Conservation (phyloP, 2,113 vertebrate genomes). For the Gymnobelideus leadbeateri region DNA sequence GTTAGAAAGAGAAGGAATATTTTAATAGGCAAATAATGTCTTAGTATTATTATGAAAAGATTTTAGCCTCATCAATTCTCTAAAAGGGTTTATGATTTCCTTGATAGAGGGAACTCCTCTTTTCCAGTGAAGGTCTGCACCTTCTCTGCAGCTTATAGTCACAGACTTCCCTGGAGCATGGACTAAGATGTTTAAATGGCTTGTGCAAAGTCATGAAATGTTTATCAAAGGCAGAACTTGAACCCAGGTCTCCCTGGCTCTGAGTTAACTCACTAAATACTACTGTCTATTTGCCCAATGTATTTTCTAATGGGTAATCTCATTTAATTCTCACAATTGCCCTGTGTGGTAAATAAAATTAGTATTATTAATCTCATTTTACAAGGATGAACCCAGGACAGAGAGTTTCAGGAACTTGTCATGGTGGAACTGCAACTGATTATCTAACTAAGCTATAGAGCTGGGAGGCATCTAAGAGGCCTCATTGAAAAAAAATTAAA, state of each 20-base stretch:
- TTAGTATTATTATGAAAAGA: background rate
- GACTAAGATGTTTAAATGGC: background rate
- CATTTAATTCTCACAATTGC: background rate
- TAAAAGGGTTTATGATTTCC: background rate
- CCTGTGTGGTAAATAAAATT: background rate
- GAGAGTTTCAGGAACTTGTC: background rate
- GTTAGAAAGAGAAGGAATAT: background rate
- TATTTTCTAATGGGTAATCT: background rate
- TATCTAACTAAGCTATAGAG: background rate
- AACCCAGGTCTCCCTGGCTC: background rate
- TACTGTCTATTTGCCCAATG: constrained; percentile 3
- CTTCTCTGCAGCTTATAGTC: background rate
- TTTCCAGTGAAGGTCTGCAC: background rate
- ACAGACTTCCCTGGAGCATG: background rate
- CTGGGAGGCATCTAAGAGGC: background rate
- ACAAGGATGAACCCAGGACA: background rate
- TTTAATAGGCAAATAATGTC: background rate
- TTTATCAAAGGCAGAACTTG: background rate
- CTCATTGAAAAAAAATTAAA: background rate
- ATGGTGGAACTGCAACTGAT: background rate
- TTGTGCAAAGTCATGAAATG: background rate
- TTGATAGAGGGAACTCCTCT: background rate
- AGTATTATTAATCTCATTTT: constrained; percentile 31
- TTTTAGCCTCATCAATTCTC: background rate
- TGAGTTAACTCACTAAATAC: background rate